phyloP scores from a whole-genome alignment of 2,113 vertebrate species.

The Columba janthina region DNA sequence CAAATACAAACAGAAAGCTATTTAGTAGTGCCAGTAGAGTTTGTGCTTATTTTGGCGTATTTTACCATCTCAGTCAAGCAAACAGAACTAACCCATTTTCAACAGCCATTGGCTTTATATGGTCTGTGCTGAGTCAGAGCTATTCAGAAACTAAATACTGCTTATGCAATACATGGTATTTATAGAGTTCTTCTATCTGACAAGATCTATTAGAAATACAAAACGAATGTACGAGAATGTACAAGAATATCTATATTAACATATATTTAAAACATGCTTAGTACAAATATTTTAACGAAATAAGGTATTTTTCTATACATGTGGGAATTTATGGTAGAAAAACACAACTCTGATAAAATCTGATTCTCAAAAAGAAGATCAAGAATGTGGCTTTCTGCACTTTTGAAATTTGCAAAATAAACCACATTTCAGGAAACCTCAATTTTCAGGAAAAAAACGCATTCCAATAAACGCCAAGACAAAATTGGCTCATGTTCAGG shows the following conservation, averaged over 20 bases:
- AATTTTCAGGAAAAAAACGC: neutral
- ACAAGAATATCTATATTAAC: neutral
- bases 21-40: neutral
- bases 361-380: slow-evolving; percentile 37
- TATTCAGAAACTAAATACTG: slow-evolving; percentile 41
- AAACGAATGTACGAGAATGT: neutral
- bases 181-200: slow-evolving; percentile 45
- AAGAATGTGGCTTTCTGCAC: slow-evolving; percentile 45
- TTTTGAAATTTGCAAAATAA: slow-evolving; percentile 65
- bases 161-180: neutral
- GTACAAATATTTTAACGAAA: slow-evolving; percentile 24
- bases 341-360: slow-evolving; percentile 29
- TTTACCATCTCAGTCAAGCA: slow-evolving; percentile 22
- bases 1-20: slow-evolving; percentile 58
- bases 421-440: slow-evolving; percentile 68
- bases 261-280: neutral
- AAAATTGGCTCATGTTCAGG: slow-evolving; percentile 5
- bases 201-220: slow-evolving; percentile 28
- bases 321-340: slow-evolving; percentile 9
- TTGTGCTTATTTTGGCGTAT: slow-evolving; percentile 25
- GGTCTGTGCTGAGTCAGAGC: slow-evolving; percentile 56
- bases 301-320: neutral
- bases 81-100: slow-evolving; percentile 35
- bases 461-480: slow-evolving; percentile 30
- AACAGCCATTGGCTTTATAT: slow-evolving; percentile 7